Base-by-base conservation (phyloP, 2,888 invertebrate genomes). In the Aethes cnicana region DNA sequence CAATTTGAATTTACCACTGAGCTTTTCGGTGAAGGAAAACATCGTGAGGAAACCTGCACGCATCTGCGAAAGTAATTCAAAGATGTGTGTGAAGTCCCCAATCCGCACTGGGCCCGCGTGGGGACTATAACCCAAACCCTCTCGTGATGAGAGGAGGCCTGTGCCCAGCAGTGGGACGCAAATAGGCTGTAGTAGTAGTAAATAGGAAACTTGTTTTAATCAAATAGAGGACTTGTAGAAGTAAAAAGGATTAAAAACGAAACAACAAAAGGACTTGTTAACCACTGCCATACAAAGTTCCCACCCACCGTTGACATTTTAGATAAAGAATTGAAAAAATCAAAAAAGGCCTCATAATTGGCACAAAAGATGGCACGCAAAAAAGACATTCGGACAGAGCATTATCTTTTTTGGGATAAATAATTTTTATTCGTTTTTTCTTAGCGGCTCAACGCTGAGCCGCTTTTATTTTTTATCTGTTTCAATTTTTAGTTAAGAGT, bases 331-430 rank as follows among this genome's bases (percentile, higher is more conserved):
- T 37, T 55, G 69, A 74, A 78, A 78, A 73, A 63, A 67, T 64
- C 63, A 61, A 70, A 76, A 73, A 72, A 66, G 64, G 69, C 70
- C 72, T 78, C 72, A 81, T 86, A 88, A 87, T 87, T 87, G 86
- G 84, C 87, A 88, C 84, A 88, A 87, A 84, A 83, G 85, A 84
- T 77, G 61, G 70, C 71, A 70, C 77, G 76, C 75, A 77, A 71
- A 82, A 82, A 81, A 74, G 72, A 65, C 71, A 64, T 64, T 68
- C 72, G 69, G 71, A 78, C 76, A 75, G 69, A 69, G 67, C 69
- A 77, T 82, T 81, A 81, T 81, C 76, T 78, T 77, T 84, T 81
- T 84, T 69, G 58, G 77, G 78, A 81, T 81, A 81, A 79, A 80
- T 81, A 81, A 81, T 85, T 82, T 80, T 75, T 70, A 72, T 72